Conservation (phyloP, 2,797 vertebrate species). For the Otus scops region DNA sequence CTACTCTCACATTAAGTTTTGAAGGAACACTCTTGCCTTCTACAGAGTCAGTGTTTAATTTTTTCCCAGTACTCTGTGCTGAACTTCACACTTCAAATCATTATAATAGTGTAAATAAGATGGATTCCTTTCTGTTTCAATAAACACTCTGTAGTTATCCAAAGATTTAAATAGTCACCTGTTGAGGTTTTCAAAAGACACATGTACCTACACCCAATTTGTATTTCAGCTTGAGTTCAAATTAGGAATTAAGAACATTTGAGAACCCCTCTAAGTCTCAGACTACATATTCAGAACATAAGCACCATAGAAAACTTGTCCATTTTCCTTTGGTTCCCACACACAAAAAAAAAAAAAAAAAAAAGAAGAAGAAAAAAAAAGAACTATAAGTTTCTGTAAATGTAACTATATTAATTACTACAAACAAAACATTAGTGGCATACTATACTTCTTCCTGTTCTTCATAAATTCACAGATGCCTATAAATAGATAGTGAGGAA, state of each 20-base stretch:
- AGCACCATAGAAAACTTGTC: neutral
- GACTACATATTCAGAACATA: neutral
- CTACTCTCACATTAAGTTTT: neutral
- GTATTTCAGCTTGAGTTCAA: neutral
- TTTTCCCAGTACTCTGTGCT: neutral
- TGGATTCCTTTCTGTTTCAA: neutral
- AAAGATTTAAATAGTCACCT: neutral
- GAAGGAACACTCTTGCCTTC: neutral
- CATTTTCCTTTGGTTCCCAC: neutral
- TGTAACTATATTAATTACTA: neutral
- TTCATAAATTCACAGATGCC: neutral
- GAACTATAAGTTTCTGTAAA: neutral
- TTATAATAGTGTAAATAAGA: neutral
- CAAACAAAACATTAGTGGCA: neutral
- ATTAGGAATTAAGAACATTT: neutral
- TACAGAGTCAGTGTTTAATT: neutral
- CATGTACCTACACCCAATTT: neutral
- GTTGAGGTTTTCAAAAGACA: neutral
- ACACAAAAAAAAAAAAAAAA: neutral
- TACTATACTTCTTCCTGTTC: neutral
- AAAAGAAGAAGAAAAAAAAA: neutral
- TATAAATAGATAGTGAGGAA: neutral
- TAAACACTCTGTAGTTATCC: neutral
- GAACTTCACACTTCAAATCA: neutral
- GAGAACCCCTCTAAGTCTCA: neutral